A percentile compares a stretch with the other conserved stretches of the same genome.
Conservation (phyloP, 2,797 vertebrate species). For the Artibeus jamaicensis region DNA sequence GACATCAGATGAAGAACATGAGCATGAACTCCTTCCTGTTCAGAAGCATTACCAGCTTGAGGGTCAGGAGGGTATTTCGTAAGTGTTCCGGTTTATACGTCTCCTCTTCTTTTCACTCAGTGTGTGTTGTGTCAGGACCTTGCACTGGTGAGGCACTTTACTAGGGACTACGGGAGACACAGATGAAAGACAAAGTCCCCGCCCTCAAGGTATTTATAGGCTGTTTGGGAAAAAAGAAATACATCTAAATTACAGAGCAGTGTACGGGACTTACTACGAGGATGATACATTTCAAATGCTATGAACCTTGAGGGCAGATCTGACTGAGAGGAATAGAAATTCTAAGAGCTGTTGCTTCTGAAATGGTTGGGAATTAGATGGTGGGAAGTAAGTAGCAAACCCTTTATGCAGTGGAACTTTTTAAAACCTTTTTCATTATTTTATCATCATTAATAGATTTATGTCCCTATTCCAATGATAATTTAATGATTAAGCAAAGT, state of each 20-base stretch:
- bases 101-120: background rate
- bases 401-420: background rate
- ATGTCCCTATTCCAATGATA: background rate
- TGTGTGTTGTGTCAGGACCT: background rate
- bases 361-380: background rate
- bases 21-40: conserved; percentile 77
- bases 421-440: background rate
- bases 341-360: background rate
- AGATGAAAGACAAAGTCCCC: background rate
- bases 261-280: background rate
- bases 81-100: conserved; percentile 66
- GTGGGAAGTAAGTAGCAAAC: background rate
- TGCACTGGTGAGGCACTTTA: background rate
- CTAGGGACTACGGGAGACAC: background rate
- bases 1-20: conserved; percentile 85
- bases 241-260: background rate
- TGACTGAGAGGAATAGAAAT: background rate
- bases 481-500: conserved; percentile 27
- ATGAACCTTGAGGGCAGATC: background rate
- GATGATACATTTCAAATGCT: background rate
- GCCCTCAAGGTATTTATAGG: background rate
- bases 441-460: background rate
- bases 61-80: conserved; percentile 86
- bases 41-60: conserved; percentile 83
- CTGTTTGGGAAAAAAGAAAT: background rate